A percentile compares a stretch with the other conserved stretches of the same genome.
Conservation (phyloP, 1,140 invertebrate genomes). For the Drosophila ananassae region DNA sequence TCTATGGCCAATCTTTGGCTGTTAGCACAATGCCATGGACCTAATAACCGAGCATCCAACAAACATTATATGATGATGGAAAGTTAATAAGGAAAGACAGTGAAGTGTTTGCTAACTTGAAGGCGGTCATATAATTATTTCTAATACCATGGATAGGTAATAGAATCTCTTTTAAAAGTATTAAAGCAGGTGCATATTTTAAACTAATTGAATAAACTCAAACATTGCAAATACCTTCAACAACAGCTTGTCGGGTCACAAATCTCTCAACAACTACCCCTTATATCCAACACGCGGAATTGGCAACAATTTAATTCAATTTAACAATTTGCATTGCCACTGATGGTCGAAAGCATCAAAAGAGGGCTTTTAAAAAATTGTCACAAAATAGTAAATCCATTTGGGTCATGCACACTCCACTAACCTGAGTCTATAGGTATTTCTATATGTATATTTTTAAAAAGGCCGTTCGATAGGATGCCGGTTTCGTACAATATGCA, state of each 20-base stretch:
- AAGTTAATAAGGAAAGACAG: not conserved
- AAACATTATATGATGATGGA: slow-evolving; percentile 26
- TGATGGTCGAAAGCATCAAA: slow-evolving; percentile 5
- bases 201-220: not conserved
- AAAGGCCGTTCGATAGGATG: slow-evolving; percentile 12
- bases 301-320: slow-evolving; percentile 76
- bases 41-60: slow-evolving; percentile 45
- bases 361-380: slow-evolving; percentile 61
- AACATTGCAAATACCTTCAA: slow-evolving; percentile 12
- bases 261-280: slow-evolving; percentile 26
- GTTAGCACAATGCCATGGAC: slow-evolving; percentile 68
- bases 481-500: slow-evolving; percentile 27
- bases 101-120: too few species aligned
- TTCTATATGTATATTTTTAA: not conserved
- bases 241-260: slow-evolving; percentile 22
- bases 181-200: not conserved
- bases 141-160: too few species aligned
- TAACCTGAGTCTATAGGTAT: slow-evolving; percentile 29
- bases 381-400: slow-evolving; percentile 75
- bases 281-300: slow-evolving; percentile 30
- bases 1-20: slow-evolving; percentile 77
- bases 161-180: too few species aligned
- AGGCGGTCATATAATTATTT: not conserved
- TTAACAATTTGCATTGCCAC: slow-evolving; percentile 55
- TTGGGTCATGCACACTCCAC: slow-evolving; percentile 46